phyloP scores from a whole-genome alignment of 2,888 invertebrate genomes.

The Aphidoletes aphidimyza region DNA sequence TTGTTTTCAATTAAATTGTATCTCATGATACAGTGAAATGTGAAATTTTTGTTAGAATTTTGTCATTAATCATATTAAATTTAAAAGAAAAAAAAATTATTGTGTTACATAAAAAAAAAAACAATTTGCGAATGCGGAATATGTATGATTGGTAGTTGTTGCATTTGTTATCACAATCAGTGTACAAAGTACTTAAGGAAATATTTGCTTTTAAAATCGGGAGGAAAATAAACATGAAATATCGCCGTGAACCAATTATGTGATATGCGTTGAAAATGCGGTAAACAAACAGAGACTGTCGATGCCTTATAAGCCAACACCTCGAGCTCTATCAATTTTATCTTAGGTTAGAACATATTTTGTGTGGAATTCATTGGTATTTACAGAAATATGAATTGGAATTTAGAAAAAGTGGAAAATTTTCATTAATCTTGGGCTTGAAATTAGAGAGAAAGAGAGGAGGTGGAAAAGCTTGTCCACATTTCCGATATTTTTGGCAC shows the following conservation, averaged over 20 bases:
- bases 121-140: neutral
- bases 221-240: neutral
- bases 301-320: neutral
- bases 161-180: slow-evolving; percentile 31
- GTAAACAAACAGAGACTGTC: slow-evolving; percentile 34
- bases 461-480: too few relatives aligned
- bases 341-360: neutral
- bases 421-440: too few relatives aligned
- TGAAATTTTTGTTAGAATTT: too few relatives aligned
- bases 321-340: neutral
- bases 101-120: too few relatives aligned
- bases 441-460: too few relatives aligned
- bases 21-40: too few relatives aligned
- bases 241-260: slow-evolving; percentile 36
- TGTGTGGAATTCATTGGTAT: too few relatives aligned
- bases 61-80: too few relatives aligned
- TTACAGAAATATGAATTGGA: too few relatives aligned
- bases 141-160: neutral
- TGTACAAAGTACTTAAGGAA: slow-evolving; percentile 2
- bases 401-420: too few relatives aligned
- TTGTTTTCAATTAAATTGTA: too few relatives aligned
- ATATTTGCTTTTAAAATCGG: neutral
- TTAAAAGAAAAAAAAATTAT: neutral
- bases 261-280: slow-evolving; percentile 28
- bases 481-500: neutral